Evolutionary conservation across 2,888 invertebrate genomes (phyloP), one percentile per base, ranked within the genome.

Genomic region (Hirudinaria manillensis): DNA sequence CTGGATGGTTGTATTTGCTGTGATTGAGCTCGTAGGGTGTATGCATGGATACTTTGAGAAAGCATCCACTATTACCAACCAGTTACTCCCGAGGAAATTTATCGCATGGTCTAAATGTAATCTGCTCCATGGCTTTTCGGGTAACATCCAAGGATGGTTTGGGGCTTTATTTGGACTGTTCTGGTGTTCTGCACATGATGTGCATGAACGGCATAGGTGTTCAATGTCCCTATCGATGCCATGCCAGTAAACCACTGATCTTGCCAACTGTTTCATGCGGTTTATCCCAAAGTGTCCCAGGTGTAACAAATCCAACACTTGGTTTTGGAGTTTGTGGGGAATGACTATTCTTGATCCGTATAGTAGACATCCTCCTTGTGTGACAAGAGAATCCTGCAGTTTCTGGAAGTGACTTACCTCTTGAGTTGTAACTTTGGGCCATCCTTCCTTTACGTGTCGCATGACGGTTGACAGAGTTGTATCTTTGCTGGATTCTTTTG

Each of bases 11-110:
- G 3, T 61, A n/a, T 13, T 61, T 13, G 61, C n/a, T 61, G 61
- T 24, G 6, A 27, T 13, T 61, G 61, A 61, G 61, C 13, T 61
- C 3, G 61, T 61, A 6, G 61, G 27, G 27, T 61, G n/a, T 6
- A 61, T 61, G 13, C 61, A 61, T 24, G 61, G 61, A 61, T 61
- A 61, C 61, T 61, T 61, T n/a, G 61, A 61, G 61, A 6, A 61
- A 3, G 61, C 61, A 61, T 61, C 61, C 3, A 61, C 61, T 27
- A 61, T 61, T 61, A 61, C 61, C 13, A 61, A 27, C 61, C 61
- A 61, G 61, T 13, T 27, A 6, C 24, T 61, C 3, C 61, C 61
- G 4, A 61, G 3, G 61, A 61, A 61, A 13, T 61, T 61, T 3
- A 61, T 61, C 6, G 61, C 61, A 61, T 61, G 61, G 13, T 61